A percentile compares a stretch with the other conserved stretches of the same genome.
Conservation (phyloP, 2,113 vertebrate species). For the Todiramphus saurophagus region DNA sequence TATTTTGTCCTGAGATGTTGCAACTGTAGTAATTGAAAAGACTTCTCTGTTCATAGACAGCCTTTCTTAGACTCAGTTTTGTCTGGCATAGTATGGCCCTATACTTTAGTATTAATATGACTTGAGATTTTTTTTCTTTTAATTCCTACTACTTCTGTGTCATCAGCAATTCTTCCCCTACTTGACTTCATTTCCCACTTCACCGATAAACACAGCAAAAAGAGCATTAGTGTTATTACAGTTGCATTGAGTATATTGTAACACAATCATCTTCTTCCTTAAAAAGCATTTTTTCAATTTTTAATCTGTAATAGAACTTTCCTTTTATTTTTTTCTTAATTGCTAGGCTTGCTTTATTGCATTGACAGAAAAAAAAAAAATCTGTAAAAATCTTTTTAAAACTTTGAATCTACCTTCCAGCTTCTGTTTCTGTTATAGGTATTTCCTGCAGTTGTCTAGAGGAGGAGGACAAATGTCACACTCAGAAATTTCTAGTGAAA, state of each 20-base stretch:
- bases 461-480: background rate
- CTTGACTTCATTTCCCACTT: constrained; percentile 4
- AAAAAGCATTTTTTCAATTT: background rate
- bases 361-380: background rate
- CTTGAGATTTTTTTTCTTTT: background rate
- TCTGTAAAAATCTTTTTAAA: background rate
- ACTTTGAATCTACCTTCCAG: background rate
- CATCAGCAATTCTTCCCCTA: background rate
- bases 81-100: background rate
- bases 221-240: background rate
- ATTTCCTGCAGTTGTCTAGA: background rate
- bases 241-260: background rate
- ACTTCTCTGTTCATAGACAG: background rate
- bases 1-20: background rate
- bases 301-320: background rate
- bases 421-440: background rate
- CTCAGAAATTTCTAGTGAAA: background rate
- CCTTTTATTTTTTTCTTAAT: background rate
- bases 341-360: background rate
- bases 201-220: background rate
- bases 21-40: background rate
- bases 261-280: background rate
- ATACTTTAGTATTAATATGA: background rate
- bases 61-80: background rate
- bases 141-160: background rate